Base-by-base conservation (phyloP, 1,140 invertebrate genomes). In the Tyrophagus putrescentiae region DNA sequence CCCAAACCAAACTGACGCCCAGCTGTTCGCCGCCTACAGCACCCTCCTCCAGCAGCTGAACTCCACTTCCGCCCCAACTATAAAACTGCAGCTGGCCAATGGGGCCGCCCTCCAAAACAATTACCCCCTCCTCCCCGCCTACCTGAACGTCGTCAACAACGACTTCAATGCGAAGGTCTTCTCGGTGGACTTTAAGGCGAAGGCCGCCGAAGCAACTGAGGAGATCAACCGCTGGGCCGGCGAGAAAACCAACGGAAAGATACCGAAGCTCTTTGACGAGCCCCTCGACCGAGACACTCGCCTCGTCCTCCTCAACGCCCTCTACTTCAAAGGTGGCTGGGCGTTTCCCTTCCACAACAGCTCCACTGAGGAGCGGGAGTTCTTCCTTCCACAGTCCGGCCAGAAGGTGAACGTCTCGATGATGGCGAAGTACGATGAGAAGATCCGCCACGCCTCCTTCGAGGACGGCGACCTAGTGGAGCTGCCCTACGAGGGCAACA, bases 301-400 rank as follows among this genome's bases (percentile, higher is more conserved):
- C 53, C 60, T 87, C 18, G 77, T 90, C 3, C 71, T 91, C 1
- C 72, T 87, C 1, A 91, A 90, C 72, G 85, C 85, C 6, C 76
- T 91, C 48, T 87, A 89, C 69, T 92, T 91, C 70, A 88, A 87
- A 7, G 56, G 56, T n/a, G 44, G 75, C 32, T 92, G 87, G 87
- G 75, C 77, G 45, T 71, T 76, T 4, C 76, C 80, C 1, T 91
- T 91, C 69, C 76, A 82, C 7, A 21, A 57, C 5, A 16, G 34
- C 9, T 7, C 4, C n/a, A 57, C 56, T 18, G 44, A 41, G 27
- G 13, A 50, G 29, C 33, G n/a, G 23, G n/a, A 18, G 9, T 57
- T 57, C 44, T 41, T 41, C 31, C 4, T 6, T 21, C 5, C 3
- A 9, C 18, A 21, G 23, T 27, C 39, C 25, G 9, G 9, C 6